Base-by-base conservation (phyloP, 2,113 vertebrate species). In the Colius striatus region DNA sequence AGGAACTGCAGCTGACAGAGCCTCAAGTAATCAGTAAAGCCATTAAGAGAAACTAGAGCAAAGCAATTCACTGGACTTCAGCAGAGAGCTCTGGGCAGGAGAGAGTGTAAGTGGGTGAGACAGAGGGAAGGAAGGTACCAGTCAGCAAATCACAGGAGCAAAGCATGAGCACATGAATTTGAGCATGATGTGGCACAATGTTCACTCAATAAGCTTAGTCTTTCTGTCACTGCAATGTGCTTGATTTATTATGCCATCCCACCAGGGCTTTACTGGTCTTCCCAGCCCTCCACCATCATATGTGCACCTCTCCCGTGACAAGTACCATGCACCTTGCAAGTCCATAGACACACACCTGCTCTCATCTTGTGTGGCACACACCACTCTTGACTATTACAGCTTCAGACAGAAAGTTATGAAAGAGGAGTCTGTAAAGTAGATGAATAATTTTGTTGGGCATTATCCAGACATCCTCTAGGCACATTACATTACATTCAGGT, bases 301-400 rank as follows among this genome's bases (percentile, higher is more conserved):
- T 0, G 2, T 43, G 6, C 26, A 11, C 23, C 11, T 72, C 11
- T 65, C 21, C 48, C 2, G 1, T 61, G 58, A 41, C 15, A 27
- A 12, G 2, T 68, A 61, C 55, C 60, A 34, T 1, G 2, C 23
- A 16, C 16, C 11, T 65, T 2, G 1, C 8, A 32, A 51, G 50
- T 41, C 2, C 3, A 12, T 4, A 87, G 74, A 57, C 41, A 16
- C 29, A 32, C 23, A 58, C 14, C 18, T n/a, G 29, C 47, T 86
- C 58, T 41, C 16, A 45, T 62, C 47, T 70, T 72, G 4, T 41
- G 22, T 68, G 50, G 54, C 27, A 30, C 36, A 38, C 11, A 61
- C 11, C 26, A 18, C 5, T 2, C 81, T 71, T 67, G 19, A 18
- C 45, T 74, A 74, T 63, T 63, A 43, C 2, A 17, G 7, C 15